Conservation (phyloP, 2,113 vertebrate species). For the Oncorhynchus nerka region DNA sequence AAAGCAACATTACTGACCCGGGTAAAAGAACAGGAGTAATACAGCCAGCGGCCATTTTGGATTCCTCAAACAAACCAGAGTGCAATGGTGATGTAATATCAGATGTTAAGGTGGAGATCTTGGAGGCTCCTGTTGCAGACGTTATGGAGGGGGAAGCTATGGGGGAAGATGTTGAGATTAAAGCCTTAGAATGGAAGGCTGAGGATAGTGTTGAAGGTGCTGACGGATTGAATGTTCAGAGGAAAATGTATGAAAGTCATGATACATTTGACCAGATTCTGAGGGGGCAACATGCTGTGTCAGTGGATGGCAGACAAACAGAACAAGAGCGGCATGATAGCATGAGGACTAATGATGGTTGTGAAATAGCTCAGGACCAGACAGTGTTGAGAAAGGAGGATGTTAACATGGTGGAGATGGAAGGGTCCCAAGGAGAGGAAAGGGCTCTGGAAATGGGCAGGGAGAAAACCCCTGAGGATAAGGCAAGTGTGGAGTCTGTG, state of each 20-base stretch:
- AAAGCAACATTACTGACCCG: conserved; percentile 32
- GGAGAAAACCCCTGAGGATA: conserved; percentile 19
- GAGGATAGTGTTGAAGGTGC: background rate
- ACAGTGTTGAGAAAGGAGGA: conserved; percentile 30
- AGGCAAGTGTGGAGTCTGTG: conserved; percentile 7
- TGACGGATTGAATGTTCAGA: no score
- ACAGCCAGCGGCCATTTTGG: conserved; percentile 8
- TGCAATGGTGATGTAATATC: conserved; percentile 7
- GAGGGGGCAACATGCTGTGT: background rate
- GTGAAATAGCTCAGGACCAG: conserved; percentile 47
- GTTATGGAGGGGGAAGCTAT: no score
- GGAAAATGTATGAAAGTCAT: no score
- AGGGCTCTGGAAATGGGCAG: conserved; percentile 28
- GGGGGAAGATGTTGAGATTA: background rate
- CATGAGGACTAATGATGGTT: conserved; percentile 13
- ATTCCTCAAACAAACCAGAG: conserved; percentile 24
- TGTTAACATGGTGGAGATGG: conserved; percentile 29
- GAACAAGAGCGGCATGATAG: background rate
- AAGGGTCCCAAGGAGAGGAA: conserved; percentile 28
- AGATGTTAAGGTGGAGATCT: background rate
- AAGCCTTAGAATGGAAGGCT: background rate
- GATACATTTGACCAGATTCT: no score
- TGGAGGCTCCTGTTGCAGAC: background rate
- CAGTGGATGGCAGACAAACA: conserved; percentile 16
- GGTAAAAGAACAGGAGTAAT: background rate